Base-by-base conservation (phyloP, 2,888 invertebrate species). In the Sipha maydis region DNA sequence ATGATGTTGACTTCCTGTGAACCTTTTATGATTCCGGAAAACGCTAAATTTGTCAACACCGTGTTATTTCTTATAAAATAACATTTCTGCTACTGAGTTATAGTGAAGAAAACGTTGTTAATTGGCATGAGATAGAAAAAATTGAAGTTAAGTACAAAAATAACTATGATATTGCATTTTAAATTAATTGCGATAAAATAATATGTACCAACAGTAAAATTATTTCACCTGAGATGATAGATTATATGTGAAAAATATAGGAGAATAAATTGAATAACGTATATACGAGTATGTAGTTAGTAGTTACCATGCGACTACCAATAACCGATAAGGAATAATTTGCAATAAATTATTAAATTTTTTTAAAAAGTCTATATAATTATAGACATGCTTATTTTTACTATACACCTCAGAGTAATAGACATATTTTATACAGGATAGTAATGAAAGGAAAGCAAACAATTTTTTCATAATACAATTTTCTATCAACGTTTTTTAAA, bases 1-100 rank as follows among this genome's bases (percentile, higher is more conserved):
- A 88, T 67, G 88, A 88, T 82, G 88, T 88, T 75, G 88, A 88
- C 88, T 88, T 88, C 88, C 88, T 80, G 88, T 82, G 80, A 48
- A n/a, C 79, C 86, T 86, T 86, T 82, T 82, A 88, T 61, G 88
- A 88, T 88, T 41, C 82, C 25, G 48, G 67, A 88, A 88, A 88
- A 48, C 31, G 75, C 75, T 80, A 88, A 88, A 82, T 82, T 82
- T 73, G 79, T 86, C 86, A 85, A 78, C 85, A 61, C 86, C 28
- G 17, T 7, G 31, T 34, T 34, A 34, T 85, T 78, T 77, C 83
- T 38, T 61, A 38, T 28, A 76, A 76, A 73, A 83, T 83, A 54
- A n/a, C 34, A 83, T 31, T 71, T 71, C 71, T 83, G 34, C 73
- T 54, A 73, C 34, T 54, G 34, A 54, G 17, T 34, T 19, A 83